Base-by-base conservation (phyloP, 2,113 vertebrate genomes). In the Cyanocitta stelleri region DNA sequence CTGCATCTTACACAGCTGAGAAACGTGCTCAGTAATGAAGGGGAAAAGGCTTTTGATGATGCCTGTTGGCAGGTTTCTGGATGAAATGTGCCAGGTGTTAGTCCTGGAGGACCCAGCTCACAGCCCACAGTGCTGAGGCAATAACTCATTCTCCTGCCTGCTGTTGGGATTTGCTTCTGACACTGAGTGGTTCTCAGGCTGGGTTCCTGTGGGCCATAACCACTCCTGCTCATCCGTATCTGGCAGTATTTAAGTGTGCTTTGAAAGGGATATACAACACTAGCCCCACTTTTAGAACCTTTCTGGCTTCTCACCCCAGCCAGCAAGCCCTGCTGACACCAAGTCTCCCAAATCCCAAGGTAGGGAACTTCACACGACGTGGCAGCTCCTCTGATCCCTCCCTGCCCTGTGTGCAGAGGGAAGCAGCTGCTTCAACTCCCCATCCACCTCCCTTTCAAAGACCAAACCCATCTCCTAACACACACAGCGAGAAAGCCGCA, bases 311-410 rank as follows among this genome's bases (percentile, higher is more conserved):
- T 20, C 56, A 54, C 4, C n/a, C 29, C 23, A 9, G 29, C 41
- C 62, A 82, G 71, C 71, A 91, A 43, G 6, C 64, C 63, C 39
- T 74, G 72, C 52, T 20, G n/a, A 69, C 23, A 72, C 18, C 6
- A 43, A 30, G 2, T 3, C 41, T 49, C 43, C 79, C 79, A 84
- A 66, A 30, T 4, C 64, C 71, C 21, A 4, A 61, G 20, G 41
- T 1, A 21, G 41, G 23, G 43, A 85, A 23, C 33, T 79, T 20
- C 78, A 10, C 0, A 0, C 3, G n/a, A 46, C 8, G 23, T 1
- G 1, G 52, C 58, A 87, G 74, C 66, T 58, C 54, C 3, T 8
- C 51, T 51, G 71, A 55, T 17, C 43, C n/a, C 19, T 69, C 81
- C 73, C 62, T 58, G 66, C 39, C 39, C 52, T 41, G 44, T 6